Percentiles rank a stretch among this genome's conserved stretches.
These are phyloP conservation scores for Crossaster papposus DNA, from an alignment of 53 echinoderm and acorn worm species.

Conservation along the genomic window DNA sequence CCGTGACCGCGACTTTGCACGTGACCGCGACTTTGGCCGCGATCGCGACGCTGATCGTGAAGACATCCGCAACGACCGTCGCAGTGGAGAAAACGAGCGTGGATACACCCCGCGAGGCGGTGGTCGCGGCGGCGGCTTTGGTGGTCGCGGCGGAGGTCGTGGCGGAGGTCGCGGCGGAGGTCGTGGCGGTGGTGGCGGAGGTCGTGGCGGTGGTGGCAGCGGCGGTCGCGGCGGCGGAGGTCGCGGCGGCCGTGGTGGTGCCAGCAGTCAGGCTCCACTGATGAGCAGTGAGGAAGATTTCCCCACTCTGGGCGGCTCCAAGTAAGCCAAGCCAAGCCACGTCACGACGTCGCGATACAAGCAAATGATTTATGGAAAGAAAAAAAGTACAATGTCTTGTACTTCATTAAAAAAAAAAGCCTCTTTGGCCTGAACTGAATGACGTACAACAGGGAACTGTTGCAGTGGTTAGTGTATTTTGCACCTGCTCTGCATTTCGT, in stretches of 20 bases:
- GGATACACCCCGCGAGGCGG: constrained; percentile 48
- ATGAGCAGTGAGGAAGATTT: constrained; percentile 91
- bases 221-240: constrained; percentile 38
- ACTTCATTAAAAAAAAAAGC: constrained; percentile 16
- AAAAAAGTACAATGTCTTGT: constrained; percentile 13
- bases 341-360: background rate
- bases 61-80: constrained; percentile 37
- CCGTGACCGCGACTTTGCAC: constrained; percentile 1
- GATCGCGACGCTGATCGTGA: constrained; percentile 14
- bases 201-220: constrained; percentile 28
- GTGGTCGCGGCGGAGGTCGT: constrained; percentile 2
- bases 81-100: constrained; percentile 55
- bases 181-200: constrained; percentile 44
- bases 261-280: constrained; percentile 58
- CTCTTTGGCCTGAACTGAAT: constrained; percentile 40
- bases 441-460: background rate
- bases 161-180: constrained; percentile 36
- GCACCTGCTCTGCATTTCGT: background rate
- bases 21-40: background rate
- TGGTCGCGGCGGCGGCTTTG: constrained; percentile 19
- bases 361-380: background rate
- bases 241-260: constrained; percentile 38
- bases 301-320: constrained; percentile 69
- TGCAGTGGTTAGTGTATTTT: background rate
- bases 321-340: constrained; percentile 38